Base-by-base conservation (phyloP, 2,113 vertebrate species). In the Gracilinanus agilis region DNA sequence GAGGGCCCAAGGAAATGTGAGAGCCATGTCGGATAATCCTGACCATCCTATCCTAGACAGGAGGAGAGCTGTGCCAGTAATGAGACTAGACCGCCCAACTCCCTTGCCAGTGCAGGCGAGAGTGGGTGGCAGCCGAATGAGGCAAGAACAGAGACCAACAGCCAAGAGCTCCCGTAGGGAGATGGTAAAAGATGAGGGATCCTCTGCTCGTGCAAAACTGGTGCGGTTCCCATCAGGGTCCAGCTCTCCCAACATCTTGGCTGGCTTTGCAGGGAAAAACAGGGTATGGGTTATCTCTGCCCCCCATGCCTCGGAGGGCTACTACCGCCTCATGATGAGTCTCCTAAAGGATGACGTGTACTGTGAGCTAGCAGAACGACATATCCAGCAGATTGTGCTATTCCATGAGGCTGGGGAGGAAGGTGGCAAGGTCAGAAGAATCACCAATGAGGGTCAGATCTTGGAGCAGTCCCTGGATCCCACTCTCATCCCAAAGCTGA, bases 261-360 rank as follows among this genome's bases (percentile, higher is more conserved):
- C 99, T 67, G 99, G 99, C 54, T 99, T 99, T 93, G 99, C 99
- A 0, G 99, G 99, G 25, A 99, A 99, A 98, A 99, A 99, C 96
- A 98, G 99, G 0, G 98, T 99, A 53, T 99, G 99, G 98, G 99
- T 99, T 61, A 99, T 99, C 98, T 99, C 99, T 0, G 99, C 99
- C 2, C 99, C 99, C 0, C 99, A 99, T 0, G 99, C 99, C 1
- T 99, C 99, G 0, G 99, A 99, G 29, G 99, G 99, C 44, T 99
- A 99, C 98, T 99, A 99, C 97, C 99, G 99, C 24, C 98, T 99
- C 29, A 99, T 99, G 99, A 99, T 99, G 99, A 99, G 99, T 90
- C 98, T 99, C 0, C 98, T 99, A 92, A 99, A 99, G 96, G 98
- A 99, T 0, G 99, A 99, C 0, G 99, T 99, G 89, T 99, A 99